Percentiles rank a stretch among this genome's conserved stretches.
Conservation (phyloP, 2,113 vertebrate species). For the Dicentrarchus labrax region DNA sequence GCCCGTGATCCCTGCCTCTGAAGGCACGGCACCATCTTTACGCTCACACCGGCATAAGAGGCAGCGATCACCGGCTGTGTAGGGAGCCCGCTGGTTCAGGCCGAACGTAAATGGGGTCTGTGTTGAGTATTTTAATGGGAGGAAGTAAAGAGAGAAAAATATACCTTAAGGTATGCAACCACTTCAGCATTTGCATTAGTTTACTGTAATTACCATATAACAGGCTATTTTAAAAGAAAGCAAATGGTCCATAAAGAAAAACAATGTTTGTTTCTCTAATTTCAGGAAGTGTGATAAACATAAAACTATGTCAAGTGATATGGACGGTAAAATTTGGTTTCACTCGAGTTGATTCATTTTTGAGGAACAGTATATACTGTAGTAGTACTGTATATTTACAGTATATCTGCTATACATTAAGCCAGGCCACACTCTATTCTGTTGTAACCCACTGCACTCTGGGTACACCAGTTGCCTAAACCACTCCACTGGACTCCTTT, state of each 20-base stretch:
- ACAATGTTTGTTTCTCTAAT: not conserved
- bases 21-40: constrained; percentile 87
- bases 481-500: constrained; percentile 8
- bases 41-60: constrained; percentile 95
- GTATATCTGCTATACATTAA: not conserved
- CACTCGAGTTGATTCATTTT: not conserved
- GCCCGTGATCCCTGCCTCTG: constrained; percentile 87
- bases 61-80: constrained; percentile 94
- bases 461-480: constrained; percentile 18
- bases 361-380: not conserved
- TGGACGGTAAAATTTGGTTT: not conserved
- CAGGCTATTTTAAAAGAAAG: not conserved
- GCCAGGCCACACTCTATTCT: not conserved
- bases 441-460: not conserved
- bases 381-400: no score
- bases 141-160: not conserved
- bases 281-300: not conserved
- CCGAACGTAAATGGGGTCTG: constrained; percentile 98
- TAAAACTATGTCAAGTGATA: not conserved
- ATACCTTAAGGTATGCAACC: not conserved
- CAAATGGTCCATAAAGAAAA: not conserved
- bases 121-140: not conserved
- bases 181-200: not conserved
- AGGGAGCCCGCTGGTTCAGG: constrained; percentile 93
- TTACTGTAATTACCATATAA: not conserved